These are phyloP conservation scores for Allobates femoralis DNA, from an alignment of 2,797 vertebrate species.

Conservation along the genomic window DNA sequence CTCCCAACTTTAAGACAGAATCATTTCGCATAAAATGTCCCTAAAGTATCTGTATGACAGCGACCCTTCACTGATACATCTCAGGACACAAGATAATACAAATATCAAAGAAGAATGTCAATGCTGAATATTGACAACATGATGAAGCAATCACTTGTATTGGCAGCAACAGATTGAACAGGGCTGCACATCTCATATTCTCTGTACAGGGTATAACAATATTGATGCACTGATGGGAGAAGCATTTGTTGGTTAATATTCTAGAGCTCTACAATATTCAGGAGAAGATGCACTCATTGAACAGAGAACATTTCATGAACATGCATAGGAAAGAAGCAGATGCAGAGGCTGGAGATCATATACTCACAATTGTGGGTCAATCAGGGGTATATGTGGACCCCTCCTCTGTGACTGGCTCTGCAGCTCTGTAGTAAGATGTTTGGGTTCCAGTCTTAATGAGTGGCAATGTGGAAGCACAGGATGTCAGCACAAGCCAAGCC, in stretches of 20 bases:
- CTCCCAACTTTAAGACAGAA: background rate
- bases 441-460: conserved; percentile 64
- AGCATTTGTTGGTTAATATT: background rate
- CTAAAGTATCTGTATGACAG: background rate
- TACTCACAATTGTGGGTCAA: conserved; percentile 66
- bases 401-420: conserved; percentile 51
- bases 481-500: conserved; percentile 60
- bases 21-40: background rate
- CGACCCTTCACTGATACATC: background rate
- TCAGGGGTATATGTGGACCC: conserved; percentile 26
- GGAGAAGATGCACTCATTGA: background rate
- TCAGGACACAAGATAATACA: background rate
- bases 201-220: background rate
- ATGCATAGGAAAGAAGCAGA: background rate
- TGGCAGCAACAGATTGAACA: background rate
- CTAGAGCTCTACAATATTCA: background rate
- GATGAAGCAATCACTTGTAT: conserved; percentile 6
- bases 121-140: background rate
- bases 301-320: background rate
- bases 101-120: no score
- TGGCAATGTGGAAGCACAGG: conserved; percentile 69
- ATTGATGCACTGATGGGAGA: background rate
- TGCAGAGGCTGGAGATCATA: background rate
- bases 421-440: conserved; percentile 69
- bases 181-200: background rate